Evolutionary conservation across 2,797 vertebrate species (phyloP), one percentile per base, ranked within the genome.

Genomic region (Macrochelys suwanniensis): DNA sequence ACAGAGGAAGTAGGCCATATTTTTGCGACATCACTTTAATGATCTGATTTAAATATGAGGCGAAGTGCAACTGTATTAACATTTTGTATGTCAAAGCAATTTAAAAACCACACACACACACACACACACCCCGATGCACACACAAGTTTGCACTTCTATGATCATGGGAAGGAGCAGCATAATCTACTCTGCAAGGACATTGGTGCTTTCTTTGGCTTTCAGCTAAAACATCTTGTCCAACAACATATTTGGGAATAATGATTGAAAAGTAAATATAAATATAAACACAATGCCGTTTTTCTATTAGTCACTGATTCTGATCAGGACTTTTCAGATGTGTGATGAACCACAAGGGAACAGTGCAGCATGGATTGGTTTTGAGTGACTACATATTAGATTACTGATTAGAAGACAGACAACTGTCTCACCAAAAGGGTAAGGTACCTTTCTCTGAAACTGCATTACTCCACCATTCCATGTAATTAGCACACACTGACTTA

Each of bases 401-500:
- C 50, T 33, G 28, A 83, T 49, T 85, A 76, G 47, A n/a, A 84
- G 89, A 90, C n/a, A 87, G 84, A 91, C 49, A 76, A n/a, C 3
- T 12, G 37, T 33, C 51, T 85, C 42, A 42, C 7, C 4, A 13
- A 51, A 0, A 0, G 85, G 21, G 42, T 42, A 51, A 56, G 26
- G 9, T 33, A 65, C 33, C 4, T 78, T 49, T 61, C 37, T 9
- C 37, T 17, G 89, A 76, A 86, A n/a, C 42, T 6, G 3, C 16
- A 11, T 61, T 86, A n/a, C 19, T 84, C 65, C 45, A 53, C n/a
- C 81, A 5, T 78, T 84, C 85, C 68, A 80, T 26, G 49, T 25
- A 81, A 79, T 7, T 6, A 51, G 23, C 15, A 85, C 0, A 0
- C n/a, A 0, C 1, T 87, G 0, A 0, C 76, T 86, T 76, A 19